phyloP scores from a whole-genome alignment of 1,140 invertebrate species.

The Drosophila littoralis region DNA sequence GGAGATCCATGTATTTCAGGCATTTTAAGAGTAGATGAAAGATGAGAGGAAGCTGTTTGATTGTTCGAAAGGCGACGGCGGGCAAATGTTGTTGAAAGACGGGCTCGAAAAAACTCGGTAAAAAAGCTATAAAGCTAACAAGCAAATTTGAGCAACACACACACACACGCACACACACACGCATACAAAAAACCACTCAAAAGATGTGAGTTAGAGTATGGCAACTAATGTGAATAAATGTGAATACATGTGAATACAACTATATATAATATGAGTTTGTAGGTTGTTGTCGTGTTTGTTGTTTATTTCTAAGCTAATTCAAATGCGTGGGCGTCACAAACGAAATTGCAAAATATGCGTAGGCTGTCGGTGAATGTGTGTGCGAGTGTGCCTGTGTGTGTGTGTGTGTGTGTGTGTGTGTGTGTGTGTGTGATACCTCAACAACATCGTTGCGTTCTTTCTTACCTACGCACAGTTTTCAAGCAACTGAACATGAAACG shows the following conservation, averaged over 20 bases:
- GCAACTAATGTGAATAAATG: slow-evolving; percentile 43
- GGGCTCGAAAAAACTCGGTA: not conserved
- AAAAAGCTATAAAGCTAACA: slow-evolving; percentile 7
- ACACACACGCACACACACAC: not conserved
- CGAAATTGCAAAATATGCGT: slow-evolving; percentile 82
- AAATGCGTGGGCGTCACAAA: slow-evolving; percentile 75
- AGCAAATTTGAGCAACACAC: slow-evolving; percentile 5
- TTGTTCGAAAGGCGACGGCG: not conserved
- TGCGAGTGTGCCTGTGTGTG: slow-evolving; percentile 3
- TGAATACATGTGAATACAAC: slow-evolving; percentile 50
- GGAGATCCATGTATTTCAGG: too few species aligned
- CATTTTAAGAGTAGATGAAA: not conserved
- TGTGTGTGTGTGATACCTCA: slow-evolving; percentile 23
- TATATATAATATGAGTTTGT: slow-evolving; percentile 56
- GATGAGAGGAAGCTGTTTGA: not conserved
- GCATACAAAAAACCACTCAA: slow-evolving; percentile 15
- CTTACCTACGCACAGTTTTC: slow-evolving; percentile 72
- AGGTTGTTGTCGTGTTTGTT: slow-evolving; percentile 23
- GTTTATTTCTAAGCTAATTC: slow-evolving; percentile 75
- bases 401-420: not conserved
- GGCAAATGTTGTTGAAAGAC: not conserved
- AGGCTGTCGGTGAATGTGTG: slow-evolving; percentile 33
- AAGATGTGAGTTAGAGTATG: slow-evolving; percentile 10
- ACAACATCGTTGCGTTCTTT: slow-evolving; percentile 51
- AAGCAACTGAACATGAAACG: slow-evolving; percentile 35